Evolutionary conservation across 2,888 invertebrate genomes (phyloP).

Genomic region (Mythimna impura): DNA sequence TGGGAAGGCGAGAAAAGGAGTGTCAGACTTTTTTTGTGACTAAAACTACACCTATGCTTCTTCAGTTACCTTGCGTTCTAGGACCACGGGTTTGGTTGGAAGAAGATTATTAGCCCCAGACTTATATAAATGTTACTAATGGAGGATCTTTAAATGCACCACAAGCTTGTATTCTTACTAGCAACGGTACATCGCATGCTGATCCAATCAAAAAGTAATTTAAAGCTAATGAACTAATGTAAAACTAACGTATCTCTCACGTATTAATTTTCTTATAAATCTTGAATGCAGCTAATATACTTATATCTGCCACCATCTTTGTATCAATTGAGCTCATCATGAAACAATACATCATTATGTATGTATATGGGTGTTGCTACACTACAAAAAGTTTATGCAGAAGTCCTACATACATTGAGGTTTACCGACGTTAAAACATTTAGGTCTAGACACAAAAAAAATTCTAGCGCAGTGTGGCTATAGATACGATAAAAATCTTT

Average conservation of each 20-base stretch:
- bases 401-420: slow-evolving; percentile 11
- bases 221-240: slow-evolving; percentile 1
- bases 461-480: background rate
- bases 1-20: too few species aligned
- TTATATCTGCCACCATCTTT: slow-evolving; percentile 21
- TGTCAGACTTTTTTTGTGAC: too few species aligned
- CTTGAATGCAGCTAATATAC: slow-evolving; percentile 3
- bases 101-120: background rate
- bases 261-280: slow-evolving; percentile 23
- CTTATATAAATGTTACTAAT: background rate
- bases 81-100: too few species aligned
- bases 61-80: too few species aligned
- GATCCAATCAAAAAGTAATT: slow-evolving; percentile 4
- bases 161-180: slow-evolving; percentile 1
- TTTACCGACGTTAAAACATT: background rate
- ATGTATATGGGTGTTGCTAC: slow-evolving; percentile 53
- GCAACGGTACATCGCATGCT: slow-evolving; percentile 21
- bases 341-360: slow-evolving; percentile 59
- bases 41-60: too few species aligned
- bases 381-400: slow-evolving; percentile 20
- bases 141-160: background rate
- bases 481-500: too few species aligned
- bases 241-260: slow-evolving; percentile 30
- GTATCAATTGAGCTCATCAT: slow-evolving; percentile 50
- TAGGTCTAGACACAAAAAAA: background rate